These are phyloP conservation scores for Furcula furcula DNA, from an alignment of 2,888 invertebrate species.

Conservation along the genomic window DNA sequence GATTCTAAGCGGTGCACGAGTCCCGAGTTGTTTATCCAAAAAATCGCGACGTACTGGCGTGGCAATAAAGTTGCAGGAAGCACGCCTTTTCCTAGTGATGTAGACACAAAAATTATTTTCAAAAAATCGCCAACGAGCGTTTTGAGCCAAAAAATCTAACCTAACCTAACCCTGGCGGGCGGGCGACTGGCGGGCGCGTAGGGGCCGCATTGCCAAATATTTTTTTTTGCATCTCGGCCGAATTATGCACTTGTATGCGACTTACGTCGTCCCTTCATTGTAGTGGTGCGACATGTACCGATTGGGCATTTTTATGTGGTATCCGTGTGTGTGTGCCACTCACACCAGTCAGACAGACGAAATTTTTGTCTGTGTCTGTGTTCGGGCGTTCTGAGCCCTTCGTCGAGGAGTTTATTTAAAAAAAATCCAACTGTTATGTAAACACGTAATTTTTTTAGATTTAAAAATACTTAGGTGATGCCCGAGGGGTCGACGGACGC, in stretches of 20 bases:
- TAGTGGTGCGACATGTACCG: constrained; percentile 79
- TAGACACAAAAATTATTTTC: constrained; percentile 67
- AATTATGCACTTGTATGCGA: constrained; percentile 82
- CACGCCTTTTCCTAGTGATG: constrained; percentile 61
- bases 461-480: constrained; percentile 76
- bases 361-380: constrained; percentile 63
- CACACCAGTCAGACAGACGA: constrained; percentile 62
- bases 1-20: constrained; percentile 58
- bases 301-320: constrained; percentile 74
- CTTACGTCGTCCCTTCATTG: constrained; percentile 81
- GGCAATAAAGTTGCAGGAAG: constrained; percentile 60
- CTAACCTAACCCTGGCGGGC: constrained; percentile 81
- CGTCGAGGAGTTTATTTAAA: constrained; percentile 66
- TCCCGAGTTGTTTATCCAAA: constrained; percentile 65
- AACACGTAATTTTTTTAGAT: constrained; percentile 66
- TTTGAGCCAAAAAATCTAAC: constrained; percentile 82
- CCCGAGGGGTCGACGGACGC: constrained; percentile 69
- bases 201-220: constrained; percentile 82
- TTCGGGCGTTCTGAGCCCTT: constrained; percentile 73
- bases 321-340: constrained; percentile 69
- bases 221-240: constrained; percentile 82
- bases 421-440: constrained; percentile 76
- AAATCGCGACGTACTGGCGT: constrained; percentile 69
- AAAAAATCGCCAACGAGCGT: constrained; percentile 76
- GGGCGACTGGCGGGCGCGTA: constrained; percentile 80